phyloP scores from a whole-genome alignment of 1,140 invertebrate species.

The Hylaeus volcanicus region DNA sequence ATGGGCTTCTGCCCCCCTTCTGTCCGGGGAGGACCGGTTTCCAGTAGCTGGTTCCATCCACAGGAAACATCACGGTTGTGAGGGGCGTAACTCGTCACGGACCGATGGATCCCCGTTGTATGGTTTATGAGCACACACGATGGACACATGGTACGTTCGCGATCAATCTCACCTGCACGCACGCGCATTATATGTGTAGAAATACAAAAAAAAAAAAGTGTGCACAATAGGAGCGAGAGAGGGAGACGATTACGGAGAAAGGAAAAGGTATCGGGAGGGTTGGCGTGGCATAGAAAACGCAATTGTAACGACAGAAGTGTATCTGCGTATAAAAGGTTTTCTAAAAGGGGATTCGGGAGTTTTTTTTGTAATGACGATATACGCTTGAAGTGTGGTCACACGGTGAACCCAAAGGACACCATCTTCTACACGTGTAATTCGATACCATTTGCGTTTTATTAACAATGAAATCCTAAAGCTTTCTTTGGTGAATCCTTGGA shows the following conservation, averaged over 20 bases:
- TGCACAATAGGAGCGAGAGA: no score
- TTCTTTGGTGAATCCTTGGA: no score
- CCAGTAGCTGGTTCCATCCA: conserved; percentile 53
- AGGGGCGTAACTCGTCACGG: conserved; percentile 56
- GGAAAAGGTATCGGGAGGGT: neutral
- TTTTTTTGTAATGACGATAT: neutral
- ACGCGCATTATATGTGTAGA: conserved; percentile 44
- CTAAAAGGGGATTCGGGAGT: no score
- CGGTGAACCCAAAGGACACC: no score
- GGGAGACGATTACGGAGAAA: neutral
- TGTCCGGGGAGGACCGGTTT: conserved; percentile 44
- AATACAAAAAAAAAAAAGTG: conserved; percentile 5
- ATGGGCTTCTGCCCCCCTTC: conserved; percentile 25
- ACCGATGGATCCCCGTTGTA: conserved; percentile 61
- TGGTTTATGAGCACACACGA: conserved; percentile 61
- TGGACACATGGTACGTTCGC: conserved; percentile 55
- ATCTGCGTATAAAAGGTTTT: no score
- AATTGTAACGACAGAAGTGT: neutral
- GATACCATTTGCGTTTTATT: no score
- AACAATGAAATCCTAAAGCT: no score
- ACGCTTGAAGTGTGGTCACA: no score
- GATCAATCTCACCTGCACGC: conserved; percentile 60
- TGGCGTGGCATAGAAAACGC: neutral
- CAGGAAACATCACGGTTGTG: conserved; percentile 59
- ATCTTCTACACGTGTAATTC: no score